Base-by-base conservation (phyloP, 2,797 vertebrate species). In the Pseudotriccus pelzelni region DNA sequence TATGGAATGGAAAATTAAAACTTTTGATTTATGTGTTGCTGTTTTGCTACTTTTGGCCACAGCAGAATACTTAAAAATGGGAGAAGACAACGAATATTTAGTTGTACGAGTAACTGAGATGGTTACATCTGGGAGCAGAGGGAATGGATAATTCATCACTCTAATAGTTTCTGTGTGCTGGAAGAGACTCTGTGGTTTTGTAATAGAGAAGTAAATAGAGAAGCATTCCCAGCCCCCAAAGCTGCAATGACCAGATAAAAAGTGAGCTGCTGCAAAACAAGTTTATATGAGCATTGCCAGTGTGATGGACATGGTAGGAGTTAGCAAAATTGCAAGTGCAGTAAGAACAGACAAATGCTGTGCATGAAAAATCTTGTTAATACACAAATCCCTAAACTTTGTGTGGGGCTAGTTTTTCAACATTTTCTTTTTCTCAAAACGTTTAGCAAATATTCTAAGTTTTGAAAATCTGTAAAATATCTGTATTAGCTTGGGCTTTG, bases 1-100 rank as follows among this genome's bases (percentile, higher is more conserved):
- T 44, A 55, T 28, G 52, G 88, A 95, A 82, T 74, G 90, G 92
- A 96, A 96, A 94, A 89, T 82, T 87, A 92, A 74, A 93, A 87
- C 81, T 94, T 89, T 32, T 89, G 90, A 93, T 97, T 95, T 91
- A 90, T 88, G 59, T 22, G 34, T 73, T 93, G 41, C 84, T 95
- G 81, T 84, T 92, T 92, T 95, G 59, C 70, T 50, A 24, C 93
- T 96, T 94, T 94, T 74, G 84, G 86, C 70, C 60, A 46, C 17
- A 15, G 75, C 41, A 78, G 79, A 83, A 91, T 56, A 63, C 70
- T 90, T 66, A 43, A 1, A 19, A 92, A 74, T 75, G 44, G 53
- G 67, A 91, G 70, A 87, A 52, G 88, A 88, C 88, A 94, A 70
- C 74, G 94, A 94, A 90, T 69, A 90, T 56, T 95, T 87, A 87